Percentiles rank a stretch among this genome's conserved stretches.
Conservation (phyloP, 2,888 invertebrate genomes). For the Parnassius glacialis region DNA sequence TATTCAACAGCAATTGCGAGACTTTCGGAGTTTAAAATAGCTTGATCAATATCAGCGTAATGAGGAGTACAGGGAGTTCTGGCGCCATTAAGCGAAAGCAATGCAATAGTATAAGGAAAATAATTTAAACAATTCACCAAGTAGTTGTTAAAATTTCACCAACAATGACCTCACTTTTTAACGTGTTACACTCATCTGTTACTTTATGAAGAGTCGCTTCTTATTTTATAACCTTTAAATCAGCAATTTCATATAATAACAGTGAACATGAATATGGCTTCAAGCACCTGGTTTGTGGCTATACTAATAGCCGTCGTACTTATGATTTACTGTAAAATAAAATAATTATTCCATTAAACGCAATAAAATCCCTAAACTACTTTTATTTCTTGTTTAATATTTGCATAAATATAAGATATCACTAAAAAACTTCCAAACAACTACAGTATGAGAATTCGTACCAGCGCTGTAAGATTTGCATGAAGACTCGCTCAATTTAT, state of each 20-base stretch:
- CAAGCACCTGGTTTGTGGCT: no score
- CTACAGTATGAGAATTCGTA: no score
- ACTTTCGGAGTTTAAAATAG: conserved; percentile 12
- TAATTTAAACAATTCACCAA: conserved; percentile 59
- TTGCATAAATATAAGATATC: no score
- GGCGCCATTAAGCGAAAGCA: conserved; percentile 64
- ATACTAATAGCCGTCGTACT: no score
- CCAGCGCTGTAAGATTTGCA: no score
- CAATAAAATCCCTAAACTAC: no score
- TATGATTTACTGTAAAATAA: no score
- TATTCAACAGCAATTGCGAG: conserved; percentile 19
- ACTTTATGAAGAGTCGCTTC: conserved; percentile 11
- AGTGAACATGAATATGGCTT: not conserved
- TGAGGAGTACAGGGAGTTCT: conserved; percentile 48
- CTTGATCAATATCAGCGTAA: conserved; percentile 65
- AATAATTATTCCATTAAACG: no score
- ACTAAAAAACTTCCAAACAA: no score
- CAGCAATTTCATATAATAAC: conserved; percentile 4
- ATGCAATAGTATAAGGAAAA: conserved; percentile 48
- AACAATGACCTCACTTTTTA: conserved; percentile 41
- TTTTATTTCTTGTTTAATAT: no score
- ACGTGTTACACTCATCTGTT: conserved; percentile 22
- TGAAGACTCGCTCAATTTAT: no score
- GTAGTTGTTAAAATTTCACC: conserved; percentile 36
- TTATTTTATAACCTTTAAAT: conserved; percentile 18